These are phyloP conservation scores for human (Homo sapiens) DNA, from an alignment of 2,113 vertebrate genomes.

Conservation along the genomic window DNA sequence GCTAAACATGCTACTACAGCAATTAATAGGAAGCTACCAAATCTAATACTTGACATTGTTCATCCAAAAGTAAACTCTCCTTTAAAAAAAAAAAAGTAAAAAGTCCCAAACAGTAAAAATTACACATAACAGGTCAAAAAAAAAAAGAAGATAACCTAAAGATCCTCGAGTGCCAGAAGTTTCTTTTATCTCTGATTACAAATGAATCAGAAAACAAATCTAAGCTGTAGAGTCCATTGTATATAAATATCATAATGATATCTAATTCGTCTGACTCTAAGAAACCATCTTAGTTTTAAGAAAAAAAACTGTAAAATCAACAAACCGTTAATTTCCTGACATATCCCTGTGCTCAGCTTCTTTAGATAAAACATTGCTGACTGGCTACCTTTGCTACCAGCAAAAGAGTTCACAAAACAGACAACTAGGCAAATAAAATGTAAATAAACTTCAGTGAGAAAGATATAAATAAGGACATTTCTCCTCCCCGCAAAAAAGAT, in stretches of 20 bases:
- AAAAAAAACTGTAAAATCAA: background rate
- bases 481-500: background rate
- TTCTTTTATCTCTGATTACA: background rate
- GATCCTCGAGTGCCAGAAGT: background rate
- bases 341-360: background rate
- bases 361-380: slow-evolving; percentile 16
- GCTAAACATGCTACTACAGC: background rate
- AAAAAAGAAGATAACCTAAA: background rate
- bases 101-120: background rate
- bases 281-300: background rate
- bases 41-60: background rate
- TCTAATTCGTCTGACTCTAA: background rate
- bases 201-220: background rate
- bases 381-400: background rate
- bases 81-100: slow-evolving; percentile 22
- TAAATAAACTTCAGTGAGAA: slow-evolving; percentile 12
- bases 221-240: background rate
- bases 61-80: background rate
- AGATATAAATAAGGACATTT: background rate
- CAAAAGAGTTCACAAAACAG: background rate
- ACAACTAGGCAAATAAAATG: background rate
- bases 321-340: background rate
- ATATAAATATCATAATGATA: background rate
- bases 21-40: background rate
- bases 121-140: background rate